Evolutionary conservation across 2,888 invertebrate species (phyloP), one percentile per base, ranked within the genome.

Genomic region (Anthophora plumipes): DNA sequence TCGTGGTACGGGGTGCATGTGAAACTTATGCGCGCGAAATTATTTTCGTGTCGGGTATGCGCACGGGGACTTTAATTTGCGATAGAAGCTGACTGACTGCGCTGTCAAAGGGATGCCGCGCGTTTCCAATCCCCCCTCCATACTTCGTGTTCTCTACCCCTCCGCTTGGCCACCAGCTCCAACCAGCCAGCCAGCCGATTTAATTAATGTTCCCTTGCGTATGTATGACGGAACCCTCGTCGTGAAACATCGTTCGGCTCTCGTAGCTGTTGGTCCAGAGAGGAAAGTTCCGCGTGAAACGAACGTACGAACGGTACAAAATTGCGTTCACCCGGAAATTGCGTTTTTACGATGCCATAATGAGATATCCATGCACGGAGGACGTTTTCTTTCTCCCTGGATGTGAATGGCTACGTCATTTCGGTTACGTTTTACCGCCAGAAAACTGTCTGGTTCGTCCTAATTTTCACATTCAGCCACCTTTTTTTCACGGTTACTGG

Each of bases 91-190:
- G 83, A 77, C 82, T 67, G 80, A 77, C 82, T 67, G 80, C 67
- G 67, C 75, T 85, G 83, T 90, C 90, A 90, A 90, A 90, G 90
- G 87, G 85, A 89, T 89, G 78, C 88, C 84, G 80, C 71, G 61
- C 55, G 77, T 63, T 70, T 79, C 70, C 77, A 67, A 61, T 75
- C 70, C 66, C 52, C 66, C 54, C 54, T 41, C 31, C 41, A 43
- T n/a, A 12, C 39, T 48, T 70, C 59, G 64, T 46, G 22, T 37
- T 37, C 46, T 9, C 48, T n/a, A 20, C 67, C 69, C 31, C 74
- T 66, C 59, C 74, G 68, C 77, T 66, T 22, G 60, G 64, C 50
- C 72, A 64, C 59, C 66, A 69, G 48, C 69, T 67, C 31, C 55
- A 54, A 46, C 64, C 54, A 67, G 50, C 52, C 55, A 64, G 69